Base-by-base conservation (phyloP, 2,888 invertebrate genomes). In the Fissipunctia ypsillon region DNA sequence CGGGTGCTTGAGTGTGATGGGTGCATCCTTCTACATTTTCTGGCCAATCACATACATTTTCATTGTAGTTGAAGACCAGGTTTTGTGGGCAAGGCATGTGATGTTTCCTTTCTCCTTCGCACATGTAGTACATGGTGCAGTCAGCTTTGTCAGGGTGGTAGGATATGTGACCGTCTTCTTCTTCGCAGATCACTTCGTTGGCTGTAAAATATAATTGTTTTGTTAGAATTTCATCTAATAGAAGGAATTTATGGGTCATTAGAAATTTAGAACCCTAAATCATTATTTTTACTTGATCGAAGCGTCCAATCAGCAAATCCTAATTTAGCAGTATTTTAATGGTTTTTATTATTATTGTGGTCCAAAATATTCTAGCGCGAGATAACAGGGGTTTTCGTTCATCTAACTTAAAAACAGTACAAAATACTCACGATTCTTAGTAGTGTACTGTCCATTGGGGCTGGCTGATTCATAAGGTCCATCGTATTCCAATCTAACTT, bases 41-140 rank as follows among this genome's bases (percentile, higher is more conserved):
- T 0, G 99, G 99, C 99, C 99, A 99, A 95, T 99, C 99, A 92
- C 99, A 99, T 16, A 99, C 99, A 90, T 98, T 99, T 91, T 99
- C 98, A 88, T 98, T 98, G 56, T 97, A 97, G 93, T 99, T 99
- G 95, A 99, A 99, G 22, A 99, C 99, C 78, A 99, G 97, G 94
- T 99, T 98, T 67, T 97, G 97, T 12, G 99, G 99, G 91, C 99
- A 99, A 61, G 99, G 99, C 99, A 99, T 99, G 95, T 99, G 99
- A 91, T 99, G 99, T 92, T 99, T 99, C 69, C 99, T 97, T 92
- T 99, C 99, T 48, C 99, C 99, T 95, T 99, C 99, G 91, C 99
- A 99, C 99, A 99, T 99, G 96, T 98, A 99, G 94, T 99, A 99
- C 97, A 98, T 98, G 71, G 98, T 98, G 93, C 99, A 99, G 93